Base-by-base conservation (phyloP, 2,888 invertebrate species). In the Autographa gamma region DNA sequence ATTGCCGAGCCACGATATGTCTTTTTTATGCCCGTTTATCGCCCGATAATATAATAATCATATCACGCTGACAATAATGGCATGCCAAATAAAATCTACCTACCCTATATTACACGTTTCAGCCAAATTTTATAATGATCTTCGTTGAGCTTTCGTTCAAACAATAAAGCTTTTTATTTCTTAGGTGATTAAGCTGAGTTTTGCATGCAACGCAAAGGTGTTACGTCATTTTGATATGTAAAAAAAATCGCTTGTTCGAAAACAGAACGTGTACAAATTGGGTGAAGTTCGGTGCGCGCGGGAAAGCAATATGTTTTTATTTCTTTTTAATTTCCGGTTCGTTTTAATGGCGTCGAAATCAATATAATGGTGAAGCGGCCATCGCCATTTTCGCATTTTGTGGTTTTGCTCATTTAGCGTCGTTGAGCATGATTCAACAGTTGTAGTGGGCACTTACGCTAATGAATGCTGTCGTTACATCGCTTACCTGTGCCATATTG, bases 291-390 rank as follows among this genome's bases (percentile, higher is more conserved):
- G 92, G 91, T 90, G 91, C 89, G 93, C 94, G 92, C 94, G 93
- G 94, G 94, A 93, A 94, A 92, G 94, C 94, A 93, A 94, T 94
- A 94, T 94, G 92, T 94, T 95, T 95, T 95, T 94, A 94, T 94
- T 94, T 93, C 94, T 95, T 94, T 95, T 95, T 94, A 95, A 94
- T 95, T 95, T 94, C 95, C 94, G 94, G 94, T 93, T 91, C 91
- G 93, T 90, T 93, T 93, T 94, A 94, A 95, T 95, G 94, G 94
- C 94, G 94, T 93, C 93, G 94, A 94, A 95, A 95, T 94, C 94
- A 94, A 95, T 95, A 95, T 95, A 92, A 94, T 94, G 94, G 93
- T 91, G 91, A 89, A 88, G 90, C 93, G 91, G 90, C 86, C 89
- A 90, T 89, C 92, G 92, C 90, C 91, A 92, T 93, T 93, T 93